phyloP scores from a whole-genome alignment of 2,113 vertebrate genomes.

The Nothoprocta pentlandii region DNA sequence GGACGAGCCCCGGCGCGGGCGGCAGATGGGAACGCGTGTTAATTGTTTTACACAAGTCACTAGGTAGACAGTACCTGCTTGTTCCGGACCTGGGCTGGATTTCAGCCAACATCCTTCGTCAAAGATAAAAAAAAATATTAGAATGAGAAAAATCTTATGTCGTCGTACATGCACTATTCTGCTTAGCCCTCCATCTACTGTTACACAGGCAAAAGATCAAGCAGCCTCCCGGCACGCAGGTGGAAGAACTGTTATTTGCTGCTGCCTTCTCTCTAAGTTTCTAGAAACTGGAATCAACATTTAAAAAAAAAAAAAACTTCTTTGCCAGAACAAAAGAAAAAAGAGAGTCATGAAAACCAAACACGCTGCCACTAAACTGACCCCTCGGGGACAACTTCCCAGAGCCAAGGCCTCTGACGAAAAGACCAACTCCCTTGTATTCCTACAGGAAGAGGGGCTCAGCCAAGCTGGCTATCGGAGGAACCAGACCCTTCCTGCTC shows the following conservation, averaged over 20 bases:
- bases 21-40: background rate
- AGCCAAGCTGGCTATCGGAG: conserved; percentile 60
- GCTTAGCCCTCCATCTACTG: background rate
- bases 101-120: background rate
- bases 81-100: background rate
- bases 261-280: background rate
- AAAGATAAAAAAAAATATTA: background rate
- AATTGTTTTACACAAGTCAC: background rate
- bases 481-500: conserved; percentile 77
- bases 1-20: background rate
- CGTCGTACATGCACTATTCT: background rate
- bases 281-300: background rate
- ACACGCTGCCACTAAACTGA: background rate
- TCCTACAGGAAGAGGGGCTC: conserved; percentile 62
- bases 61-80: background rate
- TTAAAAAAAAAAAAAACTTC: background rate
- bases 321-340: background rate
- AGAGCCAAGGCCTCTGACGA: conserved; percentile 40
- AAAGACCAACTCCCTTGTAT: conserved; percentile 20
- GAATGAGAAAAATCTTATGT: background rate
- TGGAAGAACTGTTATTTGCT: background rate
- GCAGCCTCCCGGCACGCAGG: background rate
- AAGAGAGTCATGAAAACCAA: background rate
- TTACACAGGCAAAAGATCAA: accelerated
- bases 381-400: conserved; percentile 39